phyloP scores from a whole-genome alignment of 2,113 vertebrate species.

The Lagenorhynchus albirostris region DNA sequence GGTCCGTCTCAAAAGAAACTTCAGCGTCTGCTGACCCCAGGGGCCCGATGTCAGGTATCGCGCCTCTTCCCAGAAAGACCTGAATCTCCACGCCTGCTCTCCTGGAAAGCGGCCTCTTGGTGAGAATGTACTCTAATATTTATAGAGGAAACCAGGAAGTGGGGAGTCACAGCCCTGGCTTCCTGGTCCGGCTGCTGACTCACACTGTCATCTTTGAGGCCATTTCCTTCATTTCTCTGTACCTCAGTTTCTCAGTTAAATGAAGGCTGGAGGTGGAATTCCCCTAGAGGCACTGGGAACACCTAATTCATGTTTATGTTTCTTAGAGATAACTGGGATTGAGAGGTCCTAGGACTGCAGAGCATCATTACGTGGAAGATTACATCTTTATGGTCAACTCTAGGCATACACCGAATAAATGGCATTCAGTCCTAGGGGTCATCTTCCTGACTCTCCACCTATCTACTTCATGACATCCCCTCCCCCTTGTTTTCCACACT shows the following conservation, averaged over 20 bases:
- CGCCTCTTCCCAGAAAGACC: background rate
- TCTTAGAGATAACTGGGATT: background rate
- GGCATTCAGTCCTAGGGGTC: background rate
- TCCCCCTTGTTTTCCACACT: background rate
- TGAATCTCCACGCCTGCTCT: background rate
- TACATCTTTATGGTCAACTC: background rate
- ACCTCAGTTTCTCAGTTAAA: slow-evolving; percentile 62
- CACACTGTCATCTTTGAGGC: background rate
- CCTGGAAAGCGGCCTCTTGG: background rate
- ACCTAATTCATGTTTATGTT: background rate
- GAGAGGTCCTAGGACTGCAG: background rate
- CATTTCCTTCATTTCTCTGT: slow-evolving; percentile 33
- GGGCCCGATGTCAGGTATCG: background rate
- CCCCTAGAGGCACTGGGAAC: slow-evolving; percentile 39
- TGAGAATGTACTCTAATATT: background rate
- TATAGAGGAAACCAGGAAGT: slow-evolving; percentile 37
- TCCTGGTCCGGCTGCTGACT: slow-evolving; percentile 54
- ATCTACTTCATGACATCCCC: fast-evolving
- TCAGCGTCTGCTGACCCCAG: background rate
- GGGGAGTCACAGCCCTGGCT: background rate
- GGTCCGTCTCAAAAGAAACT: background rate
- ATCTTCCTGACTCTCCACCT: background rate
- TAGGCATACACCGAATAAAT: fast-evolving
- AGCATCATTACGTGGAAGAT: background rate
- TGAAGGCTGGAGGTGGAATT: slow-evolving; percentile 59